Evolutionary conservation across 2,888 invertebrate species (phyloP).

Genomic region (Acleris cristana): DNA sequence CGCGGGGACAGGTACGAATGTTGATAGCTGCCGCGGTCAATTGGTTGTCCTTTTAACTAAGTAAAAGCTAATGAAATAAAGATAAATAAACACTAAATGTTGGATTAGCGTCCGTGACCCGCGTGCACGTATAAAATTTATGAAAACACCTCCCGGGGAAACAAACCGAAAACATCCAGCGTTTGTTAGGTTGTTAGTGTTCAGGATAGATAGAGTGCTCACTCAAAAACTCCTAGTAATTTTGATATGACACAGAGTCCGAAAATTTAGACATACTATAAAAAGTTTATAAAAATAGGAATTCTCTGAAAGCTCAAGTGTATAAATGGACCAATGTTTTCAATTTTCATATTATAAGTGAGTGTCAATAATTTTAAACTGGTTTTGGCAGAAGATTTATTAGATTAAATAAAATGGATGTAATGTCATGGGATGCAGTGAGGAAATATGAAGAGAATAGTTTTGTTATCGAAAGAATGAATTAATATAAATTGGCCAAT

Average conservation of each 20-base stretch:
- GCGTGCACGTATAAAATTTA: conserved; percentile 42
- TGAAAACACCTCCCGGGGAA: conserved; percentile 56
- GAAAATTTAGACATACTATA: conserved; percentile 65
- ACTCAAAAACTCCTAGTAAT: conserved; percentile 62
- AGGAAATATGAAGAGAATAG: conserved; percentile 38
- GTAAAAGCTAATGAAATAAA: no score
- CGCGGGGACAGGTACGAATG: no score
- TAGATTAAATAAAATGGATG: conserved; percentile 40
- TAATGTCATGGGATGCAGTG: conserved; percentile 67
- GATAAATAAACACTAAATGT: not conserved
- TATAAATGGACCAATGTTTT: conserved; percentile 73
- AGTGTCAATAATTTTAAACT: conserved; percentile 44
- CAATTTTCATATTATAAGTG: conserved; percentile 53
- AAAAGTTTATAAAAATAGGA: conserved; percentile 81
- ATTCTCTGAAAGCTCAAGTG: conserved; percentile 78
- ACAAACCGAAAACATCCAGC: conserved; percentile 55
- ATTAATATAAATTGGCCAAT: conserved; percentile 55
- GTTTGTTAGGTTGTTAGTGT: conserved; percentile 48
- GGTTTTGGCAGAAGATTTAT: conserved; percentile 41
- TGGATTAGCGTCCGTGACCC: not conserved
- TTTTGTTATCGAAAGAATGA: conserved; percentile 43
- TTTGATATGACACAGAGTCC: conserved; percentile 70
- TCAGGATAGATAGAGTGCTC: conserved; percentile 55
- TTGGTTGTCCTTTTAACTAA: no score
- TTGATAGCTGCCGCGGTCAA: no score